Conservation (phyloP, 1,140 invertebrate species). For the Centruroides vittatus region DNA sequence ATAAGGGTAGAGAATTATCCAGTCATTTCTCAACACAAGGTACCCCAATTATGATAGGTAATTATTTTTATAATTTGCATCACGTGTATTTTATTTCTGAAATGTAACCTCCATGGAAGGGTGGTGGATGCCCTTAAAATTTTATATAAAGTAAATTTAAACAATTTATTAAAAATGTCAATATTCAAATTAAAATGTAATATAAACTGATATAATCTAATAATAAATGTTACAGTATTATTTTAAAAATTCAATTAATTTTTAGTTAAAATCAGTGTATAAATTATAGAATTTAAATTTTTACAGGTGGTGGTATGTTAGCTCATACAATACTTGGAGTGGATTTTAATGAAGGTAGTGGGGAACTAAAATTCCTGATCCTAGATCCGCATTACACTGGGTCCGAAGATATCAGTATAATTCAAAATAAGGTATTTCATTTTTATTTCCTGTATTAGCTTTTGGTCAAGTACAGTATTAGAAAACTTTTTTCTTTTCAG, state of each 20-base stretch:
- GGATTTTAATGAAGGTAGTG: conserved; percentile 59
- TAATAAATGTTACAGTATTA: too few relatives aligned
- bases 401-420: conserved; percentile 35
- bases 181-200: too few relatives aligned
- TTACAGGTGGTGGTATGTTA: conserved; percentile 78
- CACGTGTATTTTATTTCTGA: too few relatives aligned
- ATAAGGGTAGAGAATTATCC: conserved; percentile 60
- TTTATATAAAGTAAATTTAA: too few relatives aligned
- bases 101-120: too few relatives aligned
- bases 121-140: too few relatives aligned
- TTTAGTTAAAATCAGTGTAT: neutral
- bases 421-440: conserved; percentile 32
- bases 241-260: neutral
- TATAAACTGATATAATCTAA: too few relatives aligned
- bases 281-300: conserved; percentile 14
- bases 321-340: conserved; percentile 97
- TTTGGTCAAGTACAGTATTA: neutral
- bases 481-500: conserved; percentile 27
- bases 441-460: neutral
- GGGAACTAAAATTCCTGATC: conserved; percentile 74
- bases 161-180: too few relatives aligned
- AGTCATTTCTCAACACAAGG: conserved; percentile 86
- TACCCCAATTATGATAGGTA: conserved; percentile 96
- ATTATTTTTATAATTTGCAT: conserved; percentile 17
- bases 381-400: conserved; percentile 97